phyloP scores from a whole-genome alignment of 2,797 vertebrate species.

The Cirrhinus mrigala region DNA sequence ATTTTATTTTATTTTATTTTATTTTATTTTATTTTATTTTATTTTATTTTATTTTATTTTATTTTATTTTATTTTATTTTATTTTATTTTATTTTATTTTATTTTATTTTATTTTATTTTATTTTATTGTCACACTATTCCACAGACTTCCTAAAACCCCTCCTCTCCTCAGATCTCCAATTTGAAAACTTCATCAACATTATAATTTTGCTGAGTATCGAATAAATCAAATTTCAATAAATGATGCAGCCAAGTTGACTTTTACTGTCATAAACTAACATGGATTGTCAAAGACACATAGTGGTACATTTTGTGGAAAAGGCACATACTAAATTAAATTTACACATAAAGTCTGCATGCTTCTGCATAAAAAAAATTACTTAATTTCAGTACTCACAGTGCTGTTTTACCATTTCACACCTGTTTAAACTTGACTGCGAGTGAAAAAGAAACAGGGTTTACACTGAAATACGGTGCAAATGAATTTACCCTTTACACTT shows the following conservation, averaged over 20 bases:
- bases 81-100: too few species aligned
- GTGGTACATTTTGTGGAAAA: neutral
- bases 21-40: too few species aligned
- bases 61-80: too few species aligned
- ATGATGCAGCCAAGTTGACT: neutral
- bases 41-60: too few species aligned
- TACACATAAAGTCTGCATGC: neutral
- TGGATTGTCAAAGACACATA: neutral
- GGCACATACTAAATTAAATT: neutral
- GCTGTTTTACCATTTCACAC: neutral
- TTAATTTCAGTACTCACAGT: neutral
- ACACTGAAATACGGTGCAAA: neutral
- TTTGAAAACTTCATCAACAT: neutral
- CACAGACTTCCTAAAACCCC: neutral
- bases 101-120: too few species aligned
- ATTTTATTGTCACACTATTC: too few species aligned
- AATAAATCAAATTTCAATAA: neutral
- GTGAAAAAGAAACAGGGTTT: neutral
- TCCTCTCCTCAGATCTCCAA: neutral
- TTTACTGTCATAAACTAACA: neutral
- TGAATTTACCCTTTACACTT: neutral
- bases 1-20: neutral
- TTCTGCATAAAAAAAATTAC: neutral
- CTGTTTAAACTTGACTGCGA: neutral
- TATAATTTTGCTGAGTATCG: neutral